These are phyloP conservation scores for Cygnus buccinator DNA, from an alignment of 2,113 vertebrate species.

Conservation along the genomic window DNA sequence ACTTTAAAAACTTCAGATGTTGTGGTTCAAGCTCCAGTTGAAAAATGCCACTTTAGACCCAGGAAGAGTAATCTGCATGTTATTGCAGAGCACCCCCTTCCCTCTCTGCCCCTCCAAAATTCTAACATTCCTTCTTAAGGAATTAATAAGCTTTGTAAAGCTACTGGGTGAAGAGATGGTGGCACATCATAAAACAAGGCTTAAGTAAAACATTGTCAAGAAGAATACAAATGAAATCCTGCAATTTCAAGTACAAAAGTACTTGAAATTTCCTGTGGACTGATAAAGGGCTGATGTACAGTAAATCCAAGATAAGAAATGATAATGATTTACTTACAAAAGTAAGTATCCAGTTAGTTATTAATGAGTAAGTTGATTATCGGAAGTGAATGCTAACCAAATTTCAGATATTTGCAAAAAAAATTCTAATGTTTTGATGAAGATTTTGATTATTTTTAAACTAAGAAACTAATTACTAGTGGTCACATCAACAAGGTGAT, in stretches of 20 bases:
- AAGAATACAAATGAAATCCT: neutral
- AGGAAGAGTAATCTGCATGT: neutral
- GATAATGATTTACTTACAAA: neutral
- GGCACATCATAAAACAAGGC: neutral
- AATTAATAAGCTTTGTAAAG: neutral
- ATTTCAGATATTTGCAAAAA: neutral
- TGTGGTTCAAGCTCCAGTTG: neutral
- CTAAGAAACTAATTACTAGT: neutral
- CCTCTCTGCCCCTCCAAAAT: neutral
- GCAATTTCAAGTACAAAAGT: neutral
- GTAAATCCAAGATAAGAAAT: neutral
- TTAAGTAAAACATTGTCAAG: neutral
- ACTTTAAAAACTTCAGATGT: neutral
- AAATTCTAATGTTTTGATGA: neutral
- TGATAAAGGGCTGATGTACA: neutral
- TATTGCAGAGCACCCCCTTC: neutral
- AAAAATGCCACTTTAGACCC: neutral
- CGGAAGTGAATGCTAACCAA: neutral
- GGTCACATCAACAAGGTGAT: neutral
- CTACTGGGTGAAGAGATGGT: neutral
- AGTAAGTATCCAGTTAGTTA: neutral
- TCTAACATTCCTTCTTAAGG: neutral
- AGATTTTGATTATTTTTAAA: neutral
- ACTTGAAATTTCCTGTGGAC: neutral
- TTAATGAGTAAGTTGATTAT: neutral